phyloP scores from a whole-genome alignment of 2,797 vertebrate genomes.

The Artibeus lituratus region DNA sequence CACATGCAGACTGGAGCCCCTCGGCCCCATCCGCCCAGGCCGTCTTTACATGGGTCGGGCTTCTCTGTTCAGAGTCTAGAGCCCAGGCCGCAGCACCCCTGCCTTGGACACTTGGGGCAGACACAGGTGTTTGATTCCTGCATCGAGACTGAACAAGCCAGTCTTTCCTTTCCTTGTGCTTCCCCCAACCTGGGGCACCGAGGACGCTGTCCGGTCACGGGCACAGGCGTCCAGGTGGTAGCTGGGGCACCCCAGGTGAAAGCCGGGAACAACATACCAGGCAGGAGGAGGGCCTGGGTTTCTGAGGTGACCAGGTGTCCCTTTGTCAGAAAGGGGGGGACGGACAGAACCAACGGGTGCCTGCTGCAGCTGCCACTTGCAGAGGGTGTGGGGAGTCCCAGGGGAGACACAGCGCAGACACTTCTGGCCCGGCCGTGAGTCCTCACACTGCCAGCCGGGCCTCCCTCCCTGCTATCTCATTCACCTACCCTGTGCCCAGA shows the following conservation, averaged over 20 bases:
- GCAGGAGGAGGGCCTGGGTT: background rate
- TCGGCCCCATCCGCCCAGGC: background rate
- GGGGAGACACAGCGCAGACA: background rate
- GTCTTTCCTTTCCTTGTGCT: background rate
- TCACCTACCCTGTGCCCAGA: background rate
- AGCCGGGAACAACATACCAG: background rate
- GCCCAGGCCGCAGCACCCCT: background rate
- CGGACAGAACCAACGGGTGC: background rate
- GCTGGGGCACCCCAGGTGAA: background rate
- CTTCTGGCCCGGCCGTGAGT: background rate
- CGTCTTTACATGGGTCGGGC: background rate
- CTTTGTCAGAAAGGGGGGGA: background rate
- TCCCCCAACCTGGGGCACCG: background rate
- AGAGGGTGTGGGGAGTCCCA: fast-evolving
- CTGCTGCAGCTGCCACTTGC: background rate
- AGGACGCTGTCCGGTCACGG: background rate
- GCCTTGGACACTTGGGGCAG: too few species aligned
- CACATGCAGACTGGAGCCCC: background rate
- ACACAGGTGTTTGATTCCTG: background rate
- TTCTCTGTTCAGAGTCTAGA: background rate
- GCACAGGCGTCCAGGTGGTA: background rate
- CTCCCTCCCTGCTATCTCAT: background rate
- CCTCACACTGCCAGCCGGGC: background rate
- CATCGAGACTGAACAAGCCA: background rate
- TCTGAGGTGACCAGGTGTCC: background rate